Evolutionary conservation across 2,113 vertebrate species (phyloP).

Genomic region (Oreocharis arfaki): DNA sequence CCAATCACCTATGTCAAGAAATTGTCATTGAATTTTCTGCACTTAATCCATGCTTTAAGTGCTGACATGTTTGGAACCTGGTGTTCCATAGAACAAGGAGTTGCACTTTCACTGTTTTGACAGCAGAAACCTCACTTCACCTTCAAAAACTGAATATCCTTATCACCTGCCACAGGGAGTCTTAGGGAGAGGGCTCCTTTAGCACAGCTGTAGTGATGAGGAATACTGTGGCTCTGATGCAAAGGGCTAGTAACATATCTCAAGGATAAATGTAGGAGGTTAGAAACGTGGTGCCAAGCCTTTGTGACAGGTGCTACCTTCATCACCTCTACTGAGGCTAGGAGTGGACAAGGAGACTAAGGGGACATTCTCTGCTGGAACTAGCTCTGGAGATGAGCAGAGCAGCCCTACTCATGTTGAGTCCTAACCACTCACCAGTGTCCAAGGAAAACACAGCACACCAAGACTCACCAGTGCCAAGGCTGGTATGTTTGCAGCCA

Average conservation of each 20-base stretch:
- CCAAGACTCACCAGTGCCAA: not conserved
- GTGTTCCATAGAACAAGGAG: not conserved
- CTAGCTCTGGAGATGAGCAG: not conserved
- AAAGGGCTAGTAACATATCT: not conserved
- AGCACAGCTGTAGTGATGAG: not conserved
- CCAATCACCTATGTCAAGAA: not conserved
- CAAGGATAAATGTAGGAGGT: not conserved
- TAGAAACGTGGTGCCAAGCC: not conserved
- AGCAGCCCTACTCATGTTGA: not conserved
- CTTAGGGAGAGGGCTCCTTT: not conserved
- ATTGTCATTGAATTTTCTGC: not conserved
- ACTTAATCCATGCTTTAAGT: not conserved
- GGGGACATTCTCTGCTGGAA: not conserved
- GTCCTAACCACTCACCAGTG: not conserved
- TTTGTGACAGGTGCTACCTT: not conserved
- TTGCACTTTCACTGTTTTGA: not conserved
- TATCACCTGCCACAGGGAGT: not conserved
- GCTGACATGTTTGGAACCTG: not conserved
- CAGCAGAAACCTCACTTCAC: not conserved
- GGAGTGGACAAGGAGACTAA: not conserved
- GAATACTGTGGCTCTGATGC: not conserved
- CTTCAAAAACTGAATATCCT: constrained; percentile 1
- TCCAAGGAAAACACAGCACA: not conserved
- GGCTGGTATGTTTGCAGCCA: not conserved
- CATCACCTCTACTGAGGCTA: not conserved